These are phyloP conservation scores for Tiliacea aurago DNA, from an alignment of 2,888 invertebrate genomes.

Conservation along the genomic window DNA sequence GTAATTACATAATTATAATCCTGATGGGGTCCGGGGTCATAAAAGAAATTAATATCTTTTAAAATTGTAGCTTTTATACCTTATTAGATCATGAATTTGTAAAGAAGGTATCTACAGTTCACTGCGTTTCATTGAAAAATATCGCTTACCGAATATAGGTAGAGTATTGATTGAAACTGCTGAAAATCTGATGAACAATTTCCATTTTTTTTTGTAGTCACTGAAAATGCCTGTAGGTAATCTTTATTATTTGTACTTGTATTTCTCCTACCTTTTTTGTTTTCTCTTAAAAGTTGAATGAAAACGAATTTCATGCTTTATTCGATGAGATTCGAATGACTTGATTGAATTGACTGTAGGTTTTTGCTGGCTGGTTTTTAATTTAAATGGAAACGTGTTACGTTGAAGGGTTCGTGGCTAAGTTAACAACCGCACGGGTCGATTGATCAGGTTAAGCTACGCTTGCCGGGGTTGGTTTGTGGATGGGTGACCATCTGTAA, in stretches of 20 bases:
- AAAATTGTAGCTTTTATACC: neutral
- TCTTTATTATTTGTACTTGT: neutral
- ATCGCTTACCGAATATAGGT: neutral
- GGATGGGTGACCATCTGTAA: too few relatives aligned
- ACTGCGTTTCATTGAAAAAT: neutral
- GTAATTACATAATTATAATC: too few relatives aligned
- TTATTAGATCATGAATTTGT: too few relatives aligned
- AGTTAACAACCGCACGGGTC: too few relatives aligned
- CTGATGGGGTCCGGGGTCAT: neutral
- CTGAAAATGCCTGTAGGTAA: neutral
- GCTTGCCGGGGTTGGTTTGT: too few relatives aligned
- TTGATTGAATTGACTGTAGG: neutral
- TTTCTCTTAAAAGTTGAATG: constrained; percentile 1
- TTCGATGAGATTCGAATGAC: neutral
- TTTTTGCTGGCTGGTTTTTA: neutral
- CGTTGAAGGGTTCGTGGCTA: neutral
- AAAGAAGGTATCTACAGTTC: too few relatives aligned
- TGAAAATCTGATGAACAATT: constrained; percentile 13
- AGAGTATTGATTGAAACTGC: neutral
- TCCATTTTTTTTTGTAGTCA: neutral
- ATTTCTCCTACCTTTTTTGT: neutral
- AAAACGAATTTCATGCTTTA: neutral
- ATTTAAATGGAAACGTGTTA: neutral
- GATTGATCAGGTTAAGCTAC: too few relatives aligned
- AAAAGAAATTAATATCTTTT: neutral